A percentile compares a stretch with the other conserved stretches of the same genome.
Evolutionary conservation across 2,113 vertebrate genomes (phyloP).

Genomic region (Lichenostomus cassidix): DNA sequence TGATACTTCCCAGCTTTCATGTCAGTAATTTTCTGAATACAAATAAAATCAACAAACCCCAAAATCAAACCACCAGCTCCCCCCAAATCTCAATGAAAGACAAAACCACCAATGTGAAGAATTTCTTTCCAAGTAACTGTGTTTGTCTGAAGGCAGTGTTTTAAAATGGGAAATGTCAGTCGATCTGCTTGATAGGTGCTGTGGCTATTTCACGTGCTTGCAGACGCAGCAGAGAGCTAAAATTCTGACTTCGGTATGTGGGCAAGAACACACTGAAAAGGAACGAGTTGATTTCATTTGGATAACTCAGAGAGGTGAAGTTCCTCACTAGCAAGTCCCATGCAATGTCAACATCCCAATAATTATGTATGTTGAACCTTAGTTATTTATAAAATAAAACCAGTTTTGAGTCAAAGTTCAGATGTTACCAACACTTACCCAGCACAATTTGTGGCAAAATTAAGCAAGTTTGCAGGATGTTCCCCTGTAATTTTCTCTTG

Average conservation of each 20-base stretch:
- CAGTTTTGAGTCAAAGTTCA: not conserved
- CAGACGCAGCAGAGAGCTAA: not conserved
- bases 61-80: not conserved
- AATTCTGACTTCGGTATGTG: not conserved
- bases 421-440: not conserved
- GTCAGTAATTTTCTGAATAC: not conserved
- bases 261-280: not conserved
- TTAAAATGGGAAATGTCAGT: not conserved
- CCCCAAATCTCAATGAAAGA: not conserved
- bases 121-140: not conserved
- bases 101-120: not conserved
- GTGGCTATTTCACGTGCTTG: not conserved
- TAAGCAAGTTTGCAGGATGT: not conserved
- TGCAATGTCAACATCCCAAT: not conserved
- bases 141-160: not conserved
- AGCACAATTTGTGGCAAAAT: not conserved
- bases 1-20: not conserved
- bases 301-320: not conserved
- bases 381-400: not conserved
- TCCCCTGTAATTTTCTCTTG: not conserved
- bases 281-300: not conserved
- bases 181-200: not conserved
- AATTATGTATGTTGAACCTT: not conserved
- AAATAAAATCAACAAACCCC: not conserved
- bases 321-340: not conserved